Evolutionary conservation across 1,140 invertebrate genomes (phyloP).

Genomic region (Halictus rubicundus): DNA sequence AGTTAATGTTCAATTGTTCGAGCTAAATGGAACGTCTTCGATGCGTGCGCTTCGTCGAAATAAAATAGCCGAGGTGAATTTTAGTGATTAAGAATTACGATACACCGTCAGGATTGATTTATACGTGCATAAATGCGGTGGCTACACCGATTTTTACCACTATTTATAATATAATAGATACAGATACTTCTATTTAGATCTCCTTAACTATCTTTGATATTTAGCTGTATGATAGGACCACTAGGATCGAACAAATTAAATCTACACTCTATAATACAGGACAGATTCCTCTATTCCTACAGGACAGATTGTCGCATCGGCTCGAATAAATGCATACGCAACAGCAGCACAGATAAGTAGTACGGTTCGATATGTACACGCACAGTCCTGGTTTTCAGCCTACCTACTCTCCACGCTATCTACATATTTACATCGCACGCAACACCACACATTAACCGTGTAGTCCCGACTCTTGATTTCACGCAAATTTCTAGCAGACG

Average conservation of each 20-base stretch:
- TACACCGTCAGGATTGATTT: background rate
- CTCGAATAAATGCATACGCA: constrained; percentile 29
- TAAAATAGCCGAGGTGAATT: background rate
- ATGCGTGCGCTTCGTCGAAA: no score
- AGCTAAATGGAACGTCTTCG: no score
- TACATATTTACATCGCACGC: constrained; percentile 63
- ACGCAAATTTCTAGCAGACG: no score
- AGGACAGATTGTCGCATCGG: background rate
- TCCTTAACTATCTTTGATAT: constrained; percentile 59
- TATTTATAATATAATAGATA: constrained; percentile 23
- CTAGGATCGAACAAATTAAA: constrained; percentile 10
- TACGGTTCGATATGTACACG: constrained; percentile 24
- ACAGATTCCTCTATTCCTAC: background rate
- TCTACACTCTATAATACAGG: background rate
- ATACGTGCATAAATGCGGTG: background rate
- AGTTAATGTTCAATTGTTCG: no score
- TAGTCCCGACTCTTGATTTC: constrained; percentile 35
- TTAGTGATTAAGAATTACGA: background rate
- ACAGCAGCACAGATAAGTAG: constrained; percentile 30
- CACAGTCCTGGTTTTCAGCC: constrained; percentile 14
- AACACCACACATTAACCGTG: constrained; percentile 35
- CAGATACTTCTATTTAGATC: background rate
- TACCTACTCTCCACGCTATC: constrained; percentile 45
- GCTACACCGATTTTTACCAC: background rate
- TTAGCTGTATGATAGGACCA: constrained; percentile 55